A percentile compares a stretch with the other conserved stretches of the same genome.
Evolutionary conservation across 2,888 invertebrate species (phyloP).

Genomic region (Sycophila texana): DNA sequence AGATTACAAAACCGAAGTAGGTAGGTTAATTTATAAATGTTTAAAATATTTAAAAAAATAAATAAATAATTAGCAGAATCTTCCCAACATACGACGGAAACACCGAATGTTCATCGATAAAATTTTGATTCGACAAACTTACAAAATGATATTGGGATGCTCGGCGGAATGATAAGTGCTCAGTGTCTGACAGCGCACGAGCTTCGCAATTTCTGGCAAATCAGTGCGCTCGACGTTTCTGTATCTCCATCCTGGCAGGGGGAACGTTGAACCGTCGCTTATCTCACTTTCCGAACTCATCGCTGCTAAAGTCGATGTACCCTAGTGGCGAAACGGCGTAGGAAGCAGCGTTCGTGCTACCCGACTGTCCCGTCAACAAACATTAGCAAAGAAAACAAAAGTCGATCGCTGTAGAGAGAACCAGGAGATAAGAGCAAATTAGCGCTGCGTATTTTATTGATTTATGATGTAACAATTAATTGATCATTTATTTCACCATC

Average conservation of each 20-base stretch:
- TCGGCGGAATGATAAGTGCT: slow-evolving; percentile 33
- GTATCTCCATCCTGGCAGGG: slow-evolving; percentile 17
- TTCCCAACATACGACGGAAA: too few species aligned
- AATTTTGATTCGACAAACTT: neutral
- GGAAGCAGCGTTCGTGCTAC: neutral
- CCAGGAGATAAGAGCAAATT: too few species aligned
- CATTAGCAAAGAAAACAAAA: too few species aligned
- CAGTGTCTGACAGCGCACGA: slow-evolving; percentile 63
- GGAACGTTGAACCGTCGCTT: neutral
- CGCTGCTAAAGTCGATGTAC: neutral
- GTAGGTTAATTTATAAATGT: neutral
- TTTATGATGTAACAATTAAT: too few species aligned
- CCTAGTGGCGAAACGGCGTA: neutral
- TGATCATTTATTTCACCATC: too few species aligned
- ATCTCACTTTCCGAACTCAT: neutral
- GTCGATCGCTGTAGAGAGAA: too few species aligned
- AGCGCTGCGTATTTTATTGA: too few species aligned
- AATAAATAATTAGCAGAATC: neutral
- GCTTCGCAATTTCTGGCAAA: slow-evolving; percentile 61
- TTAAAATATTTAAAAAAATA: neutral
- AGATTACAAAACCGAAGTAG: neutral
- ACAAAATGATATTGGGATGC: slow-evolving; percentile 10
- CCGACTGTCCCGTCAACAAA: neutral
- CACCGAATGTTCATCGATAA: neutral
- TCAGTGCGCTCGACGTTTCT: slow-evolving; percentile 62